Evolutionary conservation across 2,113 vertebrate genomes (phyloP).

Genomic region (Cyprinodon brontotheroides): DNA sequence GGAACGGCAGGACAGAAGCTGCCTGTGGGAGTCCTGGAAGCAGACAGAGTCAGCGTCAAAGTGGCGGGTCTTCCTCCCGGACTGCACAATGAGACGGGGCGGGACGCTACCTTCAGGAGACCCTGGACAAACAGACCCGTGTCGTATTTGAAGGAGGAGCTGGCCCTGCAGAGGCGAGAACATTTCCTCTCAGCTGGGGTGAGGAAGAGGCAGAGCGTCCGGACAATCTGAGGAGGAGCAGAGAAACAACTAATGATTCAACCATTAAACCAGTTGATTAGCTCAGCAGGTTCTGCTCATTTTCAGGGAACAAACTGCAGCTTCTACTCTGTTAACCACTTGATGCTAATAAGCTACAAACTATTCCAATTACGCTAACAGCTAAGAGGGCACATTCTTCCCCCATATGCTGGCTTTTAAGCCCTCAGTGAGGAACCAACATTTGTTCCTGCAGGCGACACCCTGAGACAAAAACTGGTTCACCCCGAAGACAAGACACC

Average conservation of each 20-base stretch:
- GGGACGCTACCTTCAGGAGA: constrained; percentile 88
- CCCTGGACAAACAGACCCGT: constrained; percentile 97
- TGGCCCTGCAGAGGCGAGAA: constrained; percentile 89
- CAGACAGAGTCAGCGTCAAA: neutral
- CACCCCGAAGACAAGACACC: too few relatives aligned
- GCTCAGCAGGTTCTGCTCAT: neutral
- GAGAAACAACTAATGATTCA: neutral
- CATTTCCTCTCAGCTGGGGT: constrained; percentile 91
- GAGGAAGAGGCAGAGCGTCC: constrained; percentile 94
- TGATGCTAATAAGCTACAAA: too few relatives aligned
- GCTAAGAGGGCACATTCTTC: too few relatives aligned
- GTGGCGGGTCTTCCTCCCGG: neutral
- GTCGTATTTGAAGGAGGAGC: constrained; percentile 92
- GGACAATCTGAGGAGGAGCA: constrained; percentile 84
- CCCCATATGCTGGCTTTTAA: too few relatives aligned
- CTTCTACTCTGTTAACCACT: neutral
- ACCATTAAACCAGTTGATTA: neutral
- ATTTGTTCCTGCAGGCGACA: too few relatives aligned
- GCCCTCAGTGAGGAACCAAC: too few relatives aligned
- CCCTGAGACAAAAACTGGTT: too few relatives aligned
- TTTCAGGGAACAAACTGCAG: neutral
- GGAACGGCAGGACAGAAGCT: constrained; percentile 95
- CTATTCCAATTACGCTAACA: too few relatives aligned
- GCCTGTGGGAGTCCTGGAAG: constrained; percentile 90
- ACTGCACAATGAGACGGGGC: neutral